Evolutionary conservation across 2,113 vertebrate genomes (phyloP).

Genomic region (Pyrgilauda ruficollis): DNA sequence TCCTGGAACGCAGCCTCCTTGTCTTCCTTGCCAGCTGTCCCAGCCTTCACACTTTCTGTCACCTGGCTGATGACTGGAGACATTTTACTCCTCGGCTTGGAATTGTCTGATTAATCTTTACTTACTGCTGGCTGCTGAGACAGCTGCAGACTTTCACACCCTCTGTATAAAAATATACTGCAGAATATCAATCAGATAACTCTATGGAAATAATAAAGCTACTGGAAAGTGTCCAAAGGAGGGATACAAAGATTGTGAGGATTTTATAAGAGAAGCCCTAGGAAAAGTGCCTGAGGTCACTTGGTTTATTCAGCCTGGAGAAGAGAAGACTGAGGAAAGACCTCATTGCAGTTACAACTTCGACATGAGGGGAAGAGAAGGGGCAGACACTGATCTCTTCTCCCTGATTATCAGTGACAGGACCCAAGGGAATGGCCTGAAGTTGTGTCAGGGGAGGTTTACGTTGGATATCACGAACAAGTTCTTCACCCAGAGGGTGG

Average conservation of each 20-base stretch:
- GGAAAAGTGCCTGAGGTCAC: background rate
- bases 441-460: background rate
- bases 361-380: background rate
- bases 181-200: background rate
- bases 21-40: background rate
- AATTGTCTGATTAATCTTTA: background rate
- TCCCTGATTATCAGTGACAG: background rate
- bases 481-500: background rate
- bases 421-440: rapidly evolving
- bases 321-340: background rate
- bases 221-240: background rate
- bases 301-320: background rate
- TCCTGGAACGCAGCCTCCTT: background rate
- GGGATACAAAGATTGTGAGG: too few relatives aligned
- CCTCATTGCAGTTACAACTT: background rate
- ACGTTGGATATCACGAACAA: rapidly evolving
- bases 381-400: background rate
- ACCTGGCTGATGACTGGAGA: background rate
- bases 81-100: background rate
- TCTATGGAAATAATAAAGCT: background rate
- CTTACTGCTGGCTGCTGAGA: background rate
- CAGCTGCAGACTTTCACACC: background rate
- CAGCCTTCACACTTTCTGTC: background rate
- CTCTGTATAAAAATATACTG: background rate
- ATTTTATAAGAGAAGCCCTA: background rate